Evolutionary conservation across 2,113 vertebrate genomes (phyloP).

Genomic region (Uria aalge): DNA sequence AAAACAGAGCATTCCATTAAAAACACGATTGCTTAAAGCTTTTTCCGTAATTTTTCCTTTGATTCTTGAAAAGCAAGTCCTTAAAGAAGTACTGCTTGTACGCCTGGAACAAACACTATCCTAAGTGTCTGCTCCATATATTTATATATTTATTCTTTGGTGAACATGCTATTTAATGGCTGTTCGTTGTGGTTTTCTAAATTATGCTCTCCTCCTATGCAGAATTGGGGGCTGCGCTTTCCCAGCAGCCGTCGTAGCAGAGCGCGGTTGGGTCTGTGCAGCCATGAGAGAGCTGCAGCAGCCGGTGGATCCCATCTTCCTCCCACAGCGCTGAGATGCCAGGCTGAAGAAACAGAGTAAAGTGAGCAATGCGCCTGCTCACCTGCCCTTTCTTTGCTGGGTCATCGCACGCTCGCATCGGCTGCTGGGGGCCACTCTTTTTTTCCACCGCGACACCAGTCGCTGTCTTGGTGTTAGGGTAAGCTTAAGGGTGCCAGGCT

Average conservation of each 20-base stretch:
- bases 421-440: rapidly evolving
- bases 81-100: background rate
- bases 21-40: background rate
- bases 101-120: background rate
- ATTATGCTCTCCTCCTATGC: rapidly evolving
- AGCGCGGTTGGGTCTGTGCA: background rate
- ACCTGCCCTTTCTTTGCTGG: background rate
- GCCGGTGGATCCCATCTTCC: background rate
- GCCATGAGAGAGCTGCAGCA: conserved; percentile 61
- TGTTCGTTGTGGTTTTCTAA: background rate
- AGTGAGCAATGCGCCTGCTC: rapidly evolving
- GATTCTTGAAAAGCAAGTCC: background rate
- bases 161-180: background rate
- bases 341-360: background rate
- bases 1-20: background rate
- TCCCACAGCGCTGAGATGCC: background rate
- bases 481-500: background rate
- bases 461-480: background rate
- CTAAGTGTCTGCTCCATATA: background rate
- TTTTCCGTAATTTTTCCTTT: background rate
- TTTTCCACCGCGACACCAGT: background rate
- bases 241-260: background rate
- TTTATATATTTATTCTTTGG: background rate
- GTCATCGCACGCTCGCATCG: background rate
- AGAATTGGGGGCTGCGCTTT: background rate